Conservation (phyloP, 2,888 invertebrate genomes). For the Leptinotarsa juncta region DNA sequence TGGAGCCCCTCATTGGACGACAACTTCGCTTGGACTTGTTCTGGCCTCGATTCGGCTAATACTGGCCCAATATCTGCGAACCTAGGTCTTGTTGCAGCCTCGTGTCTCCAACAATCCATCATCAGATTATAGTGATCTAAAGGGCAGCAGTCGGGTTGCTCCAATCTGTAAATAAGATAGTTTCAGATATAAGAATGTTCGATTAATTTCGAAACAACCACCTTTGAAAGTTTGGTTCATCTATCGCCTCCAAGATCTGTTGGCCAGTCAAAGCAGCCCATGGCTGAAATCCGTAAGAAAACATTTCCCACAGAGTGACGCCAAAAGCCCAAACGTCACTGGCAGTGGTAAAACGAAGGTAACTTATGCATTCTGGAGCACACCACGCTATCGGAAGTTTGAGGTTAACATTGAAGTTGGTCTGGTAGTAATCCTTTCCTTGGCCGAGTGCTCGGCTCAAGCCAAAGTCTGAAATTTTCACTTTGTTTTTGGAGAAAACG, state of each 20-base stretch:
- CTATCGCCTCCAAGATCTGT: slow-evolving; percentile 95
- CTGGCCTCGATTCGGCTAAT: slow-evolving; percentile 89
- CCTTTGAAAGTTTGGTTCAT: slow-evolving; percentile 90
- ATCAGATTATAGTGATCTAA: slow-evolving; percentile 91
- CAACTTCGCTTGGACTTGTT: slow-evolving; percentile 87
- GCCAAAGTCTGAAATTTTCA: slow-evolving; percentile 99
- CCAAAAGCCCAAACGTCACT: slow-evolving; percentile 99
- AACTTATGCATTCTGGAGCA: slow-evolving; percentile 97
- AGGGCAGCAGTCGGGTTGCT: slow-evolving; percentile 95
- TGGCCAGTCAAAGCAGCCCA: slow-evolving; percentile 93
- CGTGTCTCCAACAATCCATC: slow-evolving; percentile 97
- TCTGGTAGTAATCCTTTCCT: slow-evolving; percentile 99
- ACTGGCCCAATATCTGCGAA: slow-evolving; percentile 86
- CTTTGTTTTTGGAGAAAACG: slow-evolving; percentile 95
- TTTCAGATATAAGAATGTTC: background rate
- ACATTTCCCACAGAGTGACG: slow-evolving; percentile 98
- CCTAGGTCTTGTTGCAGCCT: slow-evolving; percentile 87
- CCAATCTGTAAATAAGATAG: slow-evolving; percentile 66
- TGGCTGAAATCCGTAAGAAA: slow-evolving; percentile 97
- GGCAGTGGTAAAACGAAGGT: slow-evolving; percentile 93
- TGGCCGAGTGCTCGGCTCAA: slow-evolving; percentile 94
- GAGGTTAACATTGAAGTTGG: slow-evolving; percentile 96
- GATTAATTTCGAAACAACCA: slow-evolving; percentile 1
- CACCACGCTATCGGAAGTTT: slow-evolving; percentile 99
- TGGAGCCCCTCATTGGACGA: slow-evolving; percentile 68